phyloP scores from a whole-genome alignment of 1,140 invertebrate species.

The Apis laboriosa region DNA sequence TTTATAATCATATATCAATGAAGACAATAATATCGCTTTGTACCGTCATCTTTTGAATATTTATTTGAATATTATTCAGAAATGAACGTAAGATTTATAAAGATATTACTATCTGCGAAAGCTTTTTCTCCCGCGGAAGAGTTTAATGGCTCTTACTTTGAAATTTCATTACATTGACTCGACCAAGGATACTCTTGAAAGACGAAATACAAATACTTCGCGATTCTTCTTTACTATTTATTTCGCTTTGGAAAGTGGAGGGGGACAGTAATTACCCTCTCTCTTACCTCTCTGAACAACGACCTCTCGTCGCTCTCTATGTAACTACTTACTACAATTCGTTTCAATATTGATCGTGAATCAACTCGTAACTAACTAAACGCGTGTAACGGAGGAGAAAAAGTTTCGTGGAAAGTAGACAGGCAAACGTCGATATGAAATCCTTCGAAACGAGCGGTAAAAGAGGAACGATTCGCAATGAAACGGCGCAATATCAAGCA shows the following conservation, averaged over 20 bases:
- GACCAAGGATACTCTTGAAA: background rate
- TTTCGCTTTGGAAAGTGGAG: background rate
- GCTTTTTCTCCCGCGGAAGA: background rate
- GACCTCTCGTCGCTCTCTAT: too few species aligned
- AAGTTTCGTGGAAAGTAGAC: too few species aligned
- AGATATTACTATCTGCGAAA: background rate
- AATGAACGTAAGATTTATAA: background rate
- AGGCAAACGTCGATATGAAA: too few species aligned
- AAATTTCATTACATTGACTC: constrained; percentile 2
- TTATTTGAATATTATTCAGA: background rate
- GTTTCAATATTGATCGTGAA: too few species aligned
- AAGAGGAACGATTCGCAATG: background rate
- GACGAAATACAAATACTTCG: background rate
- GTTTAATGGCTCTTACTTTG: constrained; percentile 9
- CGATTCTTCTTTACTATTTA: background rate
- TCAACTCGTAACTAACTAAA: too few species aligned
- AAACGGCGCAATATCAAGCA: background rate
- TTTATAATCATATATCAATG: background rate
- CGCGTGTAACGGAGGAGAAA: too few species aligned
- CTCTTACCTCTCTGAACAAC: too few species aligned
- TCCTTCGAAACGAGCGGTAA: too few species aligned
- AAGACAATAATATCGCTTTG: background rate
- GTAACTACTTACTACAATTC: too few species aligned
- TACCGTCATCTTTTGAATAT: background rate
- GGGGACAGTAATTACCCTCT: too few species aligned